Evolutionary conservation across 2,888 invertebrate genomes (phyloP).

Genomic region (Lycocerus yunnanus): DNA sequence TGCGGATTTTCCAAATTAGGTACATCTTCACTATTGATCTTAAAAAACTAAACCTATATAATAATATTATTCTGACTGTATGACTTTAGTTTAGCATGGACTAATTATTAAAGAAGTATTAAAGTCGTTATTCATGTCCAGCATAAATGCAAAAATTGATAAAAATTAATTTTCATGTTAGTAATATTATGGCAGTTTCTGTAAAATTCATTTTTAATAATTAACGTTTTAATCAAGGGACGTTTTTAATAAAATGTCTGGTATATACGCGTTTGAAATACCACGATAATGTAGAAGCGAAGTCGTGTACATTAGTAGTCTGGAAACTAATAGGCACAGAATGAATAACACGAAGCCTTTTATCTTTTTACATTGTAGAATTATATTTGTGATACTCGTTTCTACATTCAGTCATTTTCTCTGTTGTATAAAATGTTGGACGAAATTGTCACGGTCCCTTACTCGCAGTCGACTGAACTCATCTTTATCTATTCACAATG

Average conservation of each 20-base stretch:
- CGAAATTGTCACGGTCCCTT: slow-evolving; percentile 21
- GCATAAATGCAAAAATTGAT: not conserved
- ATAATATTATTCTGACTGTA: too few species aligned
- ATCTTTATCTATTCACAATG: slow-evolving; percentile 25
- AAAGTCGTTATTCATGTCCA: not conserved
- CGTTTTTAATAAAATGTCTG: not conserved
- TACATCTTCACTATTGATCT: too few species aligned
- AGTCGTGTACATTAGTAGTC: slow-evolving; percentile 11
- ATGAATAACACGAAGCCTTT: slow-evolving; percentile 18
- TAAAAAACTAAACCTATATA: too few species aligned
- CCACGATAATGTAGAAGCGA: not conserved
- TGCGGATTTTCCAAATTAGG: too few species aligned
- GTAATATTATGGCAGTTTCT: not conserved
- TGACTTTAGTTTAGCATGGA: not conserved
- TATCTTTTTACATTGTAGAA: slow-evolving; percentile 16
- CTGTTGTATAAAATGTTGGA: slow-evolving; percentile 15
- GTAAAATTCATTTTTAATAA: not conserved
- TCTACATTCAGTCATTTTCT: slow-evolving; percentile 9
- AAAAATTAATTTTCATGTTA: not conserved
- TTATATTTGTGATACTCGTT: slow-evolving; percentile 18
- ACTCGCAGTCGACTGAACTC: slow-evolving; percentile 14
- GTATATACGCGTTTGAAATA: not conserved
- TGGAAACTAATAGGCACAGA: slow-evolving; percentile 10
- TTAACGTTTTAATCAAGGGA: not conserved
- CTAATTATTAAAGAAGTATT: not conserved